Conservation (phyloP, 2,797 vertebrate genomes). For the Chiroxiphia lanceolata region DNA sequence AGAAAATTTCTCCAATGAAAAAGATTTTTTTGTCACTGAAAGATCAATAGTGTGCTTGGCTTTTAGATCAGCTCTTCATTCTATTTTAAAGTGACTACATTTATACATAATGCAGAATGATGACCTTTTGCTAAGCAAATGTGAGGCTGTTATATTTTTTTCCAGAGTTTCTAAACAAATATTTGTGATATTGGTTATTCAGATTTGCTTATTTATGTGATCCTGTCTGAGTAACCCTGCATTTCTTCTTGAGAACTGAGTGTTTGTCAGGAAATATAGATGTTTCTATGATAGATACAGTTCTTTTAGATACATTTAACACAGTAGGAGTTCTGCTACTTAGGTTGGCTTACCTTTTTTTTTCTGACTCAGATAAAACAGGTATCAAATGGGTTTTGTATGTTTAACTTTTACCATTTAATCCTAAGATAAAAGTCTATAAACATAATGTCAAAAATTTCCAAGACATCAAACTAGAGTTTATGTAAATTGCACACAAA, state of each 20-base stretch:
- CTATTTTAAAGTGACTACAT: not conserved
- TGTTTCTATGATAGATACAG: not conserved
- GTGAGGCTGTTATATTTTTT: not conserved
- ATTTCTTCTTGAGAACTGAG: not conserved
- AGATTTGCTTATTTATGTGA: not conserved
- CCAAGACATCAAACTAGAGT: not conserved
- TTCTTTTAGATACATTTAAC: not conserved
- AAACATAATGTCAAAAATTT: not conserved
- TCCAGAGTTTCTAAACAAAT: not conserved
- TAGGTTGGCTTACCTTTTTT: not conserved
- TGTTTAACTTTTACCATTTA: not conserved
- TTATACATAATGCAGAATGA: not conserved
- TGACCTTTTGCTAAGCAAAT: not conserved
- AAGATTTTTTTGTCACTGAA: conserved; percentile 2
- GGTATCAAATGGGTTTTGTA: not conserved
- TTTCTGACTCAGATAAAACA: not conserved
- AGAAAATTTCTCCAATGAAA: conserved; percentile 35
- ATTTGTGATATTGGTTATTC: not conserved
- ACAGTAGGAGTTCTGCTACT: not conserved
- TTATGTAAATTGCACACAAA: not conserved
- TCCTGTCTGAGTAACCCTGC: not conserved
- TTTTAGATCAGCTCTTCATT: not conserved
- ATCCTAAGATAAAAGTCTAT: not conserved
- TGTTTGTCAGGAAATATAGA: not conserved
- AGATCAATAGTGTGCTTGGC: not conserved